Evolutionary conservation across 2,888 invertebrate genomes (phyloP), one percentile per base, ranked within the genome.

Genomic region (Ochropleura plecta): DNA sequence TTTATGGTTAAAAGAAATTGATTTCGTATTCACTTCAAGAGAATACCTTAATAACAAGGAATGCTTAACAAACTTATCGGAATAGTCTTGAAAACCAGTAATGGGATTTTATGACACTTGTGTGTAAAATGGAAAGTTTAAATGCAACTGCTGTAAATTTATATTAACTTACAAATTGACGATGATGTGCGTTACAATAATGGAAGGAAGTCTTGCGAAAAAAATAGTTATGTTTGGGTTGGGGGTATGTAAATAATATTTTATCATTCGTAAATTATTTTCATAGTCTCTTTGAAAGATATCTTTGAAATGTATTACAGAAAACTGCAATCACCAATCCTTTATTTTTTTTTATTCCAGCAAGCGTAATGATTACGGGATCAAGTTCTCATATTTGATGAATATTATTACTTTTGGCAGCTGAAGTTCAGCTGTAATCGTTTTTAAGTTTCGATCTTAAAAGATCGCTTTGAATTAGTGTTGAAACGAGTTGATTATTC

Each of bases 121-220:
- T 72, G 70, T 72, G 68, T 78, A 74, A 87, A 87, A 79, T 78
- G 63, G 79, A 81, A 81, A 81, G 79, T 76, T 63, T 68, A 76
- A 76, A 68, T 80, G 80, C 79, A 80, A 70, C 46, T 69, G n/a
- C n/a, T n/a, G 68, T 84, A 86, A 85, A 82, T 80, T 30, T 77
- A 73, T 57, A 55, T 51, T 79, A 64, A 48, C 46, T 16, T 64
- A 30, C 51, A 30, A 77, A 51, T 49, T 30, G 30, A 30, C 46
- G 71, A 65, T 62, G 18, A 53, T 73, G 59, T 12, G 20, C 67
- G 46, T 79, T 71, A 44, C 44, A 30, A 59, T 77, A 60, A 10
- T 66, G 60, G 57, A 63, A 70, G 66, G 9, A 10, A 69, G 65
- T 66, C 30, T 83, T 79, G 72, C 46, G 49, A 64, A 79, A 68